Base-by-base conservation (phyloP, 2,113 vertebrate genomes). In the Dolichotis patagonum region DNA sequence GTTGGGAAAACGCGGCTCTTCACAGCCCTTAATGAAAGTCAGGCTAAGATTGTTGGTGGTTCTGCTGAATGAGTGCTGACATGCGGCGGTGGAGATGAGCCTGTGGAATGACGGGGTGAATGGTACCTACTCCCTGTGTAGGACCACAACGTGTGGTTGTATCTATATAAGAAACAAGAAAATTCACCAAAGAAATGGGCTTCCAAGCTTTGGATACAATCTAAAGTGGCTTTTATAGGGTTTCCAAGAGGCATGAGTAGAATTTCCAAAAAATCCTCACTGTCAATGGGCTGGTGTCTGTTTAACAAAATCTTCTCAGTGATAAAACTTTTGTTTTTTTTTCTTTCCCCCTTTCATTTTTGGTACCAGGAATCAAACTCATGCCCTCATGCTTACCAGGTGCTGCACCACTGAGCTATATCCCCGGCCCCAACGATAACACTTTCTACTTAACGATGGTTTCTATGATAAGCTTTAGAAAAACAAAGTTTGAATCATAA, bases 211-310 rank as follows among this genome's bases (percentile, higher is more conserved):
- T 77, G 11, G 14, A 54, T 81, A 28, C 32, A 90, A 56, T 32
- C 32, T 54, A 67, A 78, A 54, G 54, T 35, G 67, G 3, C 7
- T 82, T 90, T 94, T 46, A 65, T 80, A 43, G 81, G 41, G 52
- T 90, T 26, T 38, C 4, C 69, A 26, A 77, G 17, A 4, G 17
- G 19, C 12, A 22, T 62, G 22, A 78, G 17, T 80, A 63, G 78
- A 92, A 52, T 89, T 92, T 65, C 14, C 19, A 92, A 5, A 75
- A 75, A 95, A 95, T 90, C 17, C 46, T 92, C 38, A 58, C 41
- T 90, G 12, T 82, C 85, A 82, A 35, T 52, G 24, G 5, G 0
- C 35, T 88, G 56, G 3, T 38, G 83, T 85, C 20, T 86, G 24
- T 80, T 65, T 77, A 32, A 43, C 32, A 77, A 14, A 83, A 67